Percentiles rank a stretch among this genome's conserved stretches.
These are phyloP conservation scores for Ranitomeya imitator DNA, from an alignment of 2,113 vertebrate genomes.

Conservation along the genomic window DNA sequence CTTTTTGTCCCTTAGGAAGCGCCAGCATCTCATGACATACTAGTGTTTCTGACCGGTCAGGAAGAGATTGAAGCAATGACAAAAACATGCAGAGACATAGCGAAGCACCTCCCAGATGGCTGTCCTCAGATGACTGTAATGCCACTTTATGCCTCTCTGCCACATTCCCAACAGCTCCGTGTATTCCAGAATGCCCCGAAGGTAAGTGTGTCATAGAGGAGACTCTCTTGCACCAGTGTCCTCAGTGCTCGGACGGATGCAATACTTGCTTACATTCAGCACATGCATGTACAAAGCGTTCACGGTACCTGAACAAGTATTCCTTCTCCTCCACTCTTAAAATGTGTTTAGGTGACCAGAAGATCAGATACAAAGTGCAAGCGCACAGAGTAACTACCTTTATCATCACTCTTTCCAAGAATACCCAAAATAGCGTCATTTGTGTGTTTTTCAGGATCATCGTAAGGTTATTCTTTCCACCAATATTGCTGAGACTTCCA, in stretches of 20 bases:
- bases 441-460: conserved; percentile 75
- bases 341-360: too few relatives aligned
- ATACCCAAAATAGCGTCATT: not conserved
- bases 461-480: conserved; percentile 96
- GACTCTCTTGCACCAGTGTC: not conserved
- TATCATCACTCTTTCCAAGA: not conserved
- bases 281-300: not conserved
- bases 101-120: conserved; percentile 86
- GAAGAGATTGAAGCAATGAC: conserved; percentile 97
- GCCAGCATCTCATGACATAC: conserved; percentile 84
- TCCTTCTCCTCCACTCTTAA: too few relatives aligned
- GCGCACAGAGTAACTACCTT: not conserved
- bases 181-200: conserved; percentile 88
- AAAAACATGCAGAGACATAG: conserved; percentile 88
- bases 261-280: not conserved
- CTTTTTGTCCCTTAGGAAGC: conserved; percentile 77
- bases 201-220: conserved; percentile 67
- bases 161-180: conserved; percentile 86
- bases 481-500: conserved; percentile 96
- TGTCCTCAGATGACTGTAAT: conserved; percentile 82
- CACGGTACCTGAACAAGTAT: too few relatives aligned
- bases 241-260: not conserved
- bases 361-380: not conserved
- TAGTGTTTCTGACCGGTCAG: conserved; percentile 96
- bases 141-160: conserved; percentile 91